Conservation (phyloP, 2,888 invertebrate genomes). For the Argyresthia goedartella region DNA sequence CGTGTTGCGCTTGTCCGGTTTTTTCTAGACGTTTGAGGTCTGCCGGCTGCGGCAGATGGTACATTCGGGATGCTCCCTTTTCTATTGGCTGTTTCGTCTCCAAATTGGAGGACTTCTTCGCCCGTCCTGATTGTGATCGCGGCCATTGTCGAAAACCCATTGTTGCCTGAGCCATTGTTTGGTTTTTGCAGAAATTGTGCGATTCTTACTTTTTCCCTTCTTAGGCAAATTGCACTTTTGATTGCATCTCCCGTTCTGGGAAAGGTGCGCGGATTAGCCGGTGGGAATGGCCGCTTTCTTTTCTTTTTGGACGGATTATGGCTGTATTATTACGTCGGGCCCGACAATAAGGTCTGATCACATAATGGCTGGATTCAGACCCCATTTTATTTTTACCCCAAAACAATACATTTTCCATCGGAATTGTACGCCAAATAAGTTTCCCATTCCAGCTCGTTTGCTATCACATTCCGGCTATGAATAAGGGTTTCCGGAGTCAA, state of each 20-base stretch:
- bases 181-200: constrained; percentile 44
- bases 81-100: constrained; percentile 50
- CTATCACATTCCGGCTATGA: background rate
- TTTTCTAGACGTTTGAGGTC: background rate
- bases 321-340: background rate
- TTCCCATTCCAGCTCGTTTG: background rate
- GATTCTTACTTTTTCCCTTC: constrained; percentile 29
- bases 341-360: too few species aligned
- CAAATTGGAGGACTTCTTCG: constrained; percentile 25
- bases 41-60: constrained; percentile 57
- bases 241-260: constrained; percentile 24
- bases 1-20: background rate
- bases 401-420: too few species aligned
- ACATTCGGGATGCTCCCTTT: constrained; percentile 39
- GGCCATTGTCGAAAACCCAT: constrained; percentile 25
- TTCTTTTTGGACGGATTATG: background rate
- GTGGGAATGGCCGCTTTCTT: constrained; percentile 32
- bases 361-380: too few species aligned
- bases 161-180: too few species aligned
- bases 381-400: too few species aligned
- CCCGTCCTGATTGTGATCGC: constrained; percentile 51
- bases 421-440: too few species aligned
- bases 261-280: constrained; percentile 19
- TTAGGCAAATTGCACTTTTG: constrained; percentile 48
- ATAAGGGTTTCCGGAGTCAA: background rate